phyloP scores from a whole-genome alignment of 1,140 invertebrate species.

The Popillia japonica region DNA sequence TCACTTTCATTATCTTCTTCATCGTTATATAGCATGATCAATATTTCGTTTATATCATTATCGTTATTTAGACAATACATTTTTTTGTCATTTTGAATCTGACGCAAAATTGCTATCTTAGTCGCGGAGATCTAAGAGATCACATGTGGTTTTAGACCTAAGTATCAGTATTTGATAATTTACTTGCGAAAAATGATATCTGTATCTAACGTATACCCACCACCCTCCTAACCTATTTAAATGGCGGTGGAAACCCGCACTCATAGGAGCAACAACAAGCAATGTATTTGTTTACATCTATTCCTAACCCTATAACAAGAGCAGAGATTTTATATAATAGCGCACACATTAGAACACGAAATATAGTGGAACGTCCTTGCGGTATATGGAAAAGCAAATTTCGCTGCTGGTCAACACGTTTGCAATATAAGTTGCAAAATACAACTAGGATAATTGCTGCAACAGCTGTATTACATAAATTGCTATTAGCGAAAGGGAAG shows the following conservation, averaged over 20 bases:
- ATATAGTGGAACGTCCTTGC: too few species aligned
- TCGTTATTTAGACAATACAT: conserved; percentile 39
- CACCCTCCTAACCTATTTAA: too few species aligned
- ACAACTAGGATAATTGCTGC: not conserved
- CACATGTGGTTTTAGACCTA: not conserved
- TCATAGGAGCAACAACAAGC: too few species aligned
- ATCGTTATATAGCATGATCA: conserved; percentile 30
- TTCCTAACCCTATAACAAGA: conserved; percentile 12
- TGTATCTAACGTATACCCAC: not conserved
- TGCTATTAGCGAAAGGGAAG: conserved; percentile 5
- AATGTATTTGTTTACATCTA: conserved; percentile 22
- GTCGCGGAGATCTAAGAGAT: not conserved
- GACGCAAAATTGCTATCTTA: not conserved
- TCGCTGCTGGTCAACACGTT: conserved; percentile 13
- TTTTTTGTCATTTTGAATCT: not conserved
- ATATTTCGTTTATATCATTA: conserved; percentile 38
- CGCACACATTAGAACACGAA: conserved; percentile 28
- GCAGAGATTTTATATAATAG: conserved; percentile 35
- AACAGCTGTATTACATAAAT: conserved; percentile 36
- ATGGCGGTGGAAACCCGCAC: too few species aligned
- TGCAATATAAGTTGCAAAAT: conserved; percentile 28
- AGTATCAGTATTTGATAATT: not conserved
- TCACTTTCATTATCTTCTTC: conserved; percentile 31
- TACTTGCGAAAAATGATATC: not conserved
- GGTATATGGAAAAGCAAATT: conserved; percentile 36